Percentiles rank a stretch among this genome's conserved stretches.
Conservation (phyloP, 1,140 invertebrate genomes). For the Apis dorsata region DNA sequence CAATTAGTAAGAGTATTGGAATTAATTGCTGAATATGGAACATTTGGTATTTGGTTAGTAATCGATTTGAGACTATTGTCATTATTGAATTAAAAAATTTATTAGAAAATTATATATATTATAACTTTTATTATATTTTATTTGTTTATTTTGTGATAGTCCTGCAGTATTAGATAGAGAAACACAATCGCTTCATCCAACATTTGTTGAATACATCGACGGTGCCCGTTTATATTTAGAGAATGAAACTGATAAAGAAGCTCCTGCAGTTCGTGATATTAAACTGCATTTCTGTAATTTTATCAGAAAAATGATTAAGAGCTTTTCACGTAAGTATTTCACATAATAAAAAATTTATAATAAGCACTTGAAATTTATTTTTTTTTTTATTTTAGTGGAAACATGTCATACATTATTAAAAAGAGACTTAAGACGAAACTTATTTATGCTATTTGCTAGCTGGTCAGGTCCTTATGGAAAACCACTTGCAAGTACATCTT, state of each 20-base stretch:
- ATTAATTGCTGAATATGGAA: constrained; percentile 94
- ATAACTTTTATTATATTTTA: neutral
- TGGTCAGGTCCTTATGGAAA: constrained; percentile 94
- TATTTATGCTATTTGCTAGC: constrained; percentile 95
- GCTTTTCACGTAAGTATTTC: constrained; percentile 89
- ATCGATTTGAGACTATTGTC: neutral
- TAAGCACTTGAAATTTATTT: constrained; percentile 1
- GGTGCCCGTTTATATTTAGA: constrained; percentile 95
- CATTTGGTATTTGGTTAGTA: constrained; percentile 91
- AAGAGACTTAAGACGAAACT: constrained; percentile 90
- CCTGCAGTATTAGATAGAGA: constrained; percentile 91
- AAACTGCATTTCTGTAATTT: constrained; percentile 97
- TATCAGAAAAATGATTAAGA: constrained; percentile 95
- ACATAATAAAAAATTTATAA: neutral
- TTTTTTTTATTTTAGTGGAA: constrained; percentile 86
- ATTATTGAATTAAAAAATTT: too few relatives aligned
- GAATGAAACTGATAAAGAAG: constrained; percentile 94
- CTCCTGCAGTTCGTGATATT: constrained; percentile 88
- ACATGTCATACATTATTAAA: constrained; percentile 91
- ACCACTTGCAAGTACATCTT: constrained; percentile 77
- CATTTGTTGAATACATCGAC: constrained; percentile 97
- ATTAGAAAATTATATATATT: too few relatives aligned
- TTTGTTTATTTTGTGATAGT: constrained; percentile 78
- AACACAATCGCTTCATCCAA: constrained; percentile 89
- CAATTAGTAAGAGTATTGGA: constrained; percentile 95